These are phyloP conservation scores for zebrafish (Danio rerio) DNA, from an alignment of 2,113 vertebrate species.

Conservation along the genomic window GRCz12tu NC_133196.1:19798001-19798500, in stretches of 20 bases:
- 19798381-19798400: background rate
- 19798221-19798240: slow-evolving; percentile 57
- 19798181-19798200: slow-evolving; percentile 66
- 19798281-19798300: slow-evolving; percentile 3
- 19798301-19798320: slow-evolving; percentile 10
- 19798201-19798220: slow-evolving; percentile 66
- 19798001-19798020: slow-evolving; percentile 51
- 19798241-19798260: slow-evolving; percentile 54
- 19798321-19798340: slow-evolving; percentile 33
- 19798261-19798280: slow-evolving; percentile 31
- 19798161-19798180: slow-evolving; percentile 66
- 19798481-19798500: background rate
- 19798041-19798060: slow-evolving; percentile 66
- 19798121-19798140: slow-evolving; percentile 67
- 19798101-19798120: slow-evolving; percentile 73
- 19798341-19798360: slow-evolving; percentile 31
- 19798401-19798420: slow-evolving; percentile 13
- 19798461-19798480: background rate
- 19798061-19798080: slow-evolving; percentile 63
- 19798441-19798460: background rate
- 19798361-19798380: slow-evolving; percentile 39
- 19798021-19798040: slow-evolving; percentile 25
- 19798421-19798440: background rate
- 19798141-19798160: slow-evolving; percentile 62
- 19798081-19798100: slow-evolving; percentile 73